Base-by-base conservation (phyloP, 1,140 invertebrate species). In the Temnothorax longispinosus region DNA sequence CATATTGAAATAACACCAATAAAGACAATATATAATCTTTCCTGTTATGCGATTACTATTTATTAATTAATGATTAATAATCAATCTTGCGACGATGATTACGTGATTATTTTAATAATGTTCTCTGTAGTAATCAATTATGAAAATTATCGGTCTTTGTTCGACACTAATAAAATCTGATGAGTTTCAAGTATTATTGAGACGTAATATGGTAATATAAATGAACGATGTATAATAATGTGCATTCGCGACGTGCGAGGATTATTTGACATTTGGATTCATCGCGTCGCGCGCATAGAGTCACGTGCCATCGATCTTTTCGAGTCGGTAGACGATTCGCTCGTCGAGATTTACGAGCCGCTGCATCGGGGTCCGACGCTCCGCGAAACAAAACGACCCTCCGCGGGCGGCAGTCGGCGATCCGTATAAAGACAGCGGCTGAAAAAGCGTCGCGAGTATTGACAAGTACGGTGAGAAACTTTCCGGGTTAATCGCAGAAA, bases 391-490 rank as follows among this genome's bases (percentile, higher is more conserved):
- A 87, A 82, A 88, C 71, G 47, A 35, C 41, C 69, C 38, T 60
- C 27, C 44, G 65, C 52, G 38, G 35, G 47, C 38, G 52, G 35
- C 21, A 35, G 47, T 27, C 56, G 74, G 52, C 44, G 60, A 27
- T 10, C 27, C 32, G 74, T 52, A 86, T 76, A 82, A 77, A 90
- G 84, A 87, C 62, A 60, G 27, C 54, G 50, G 10, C 21, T 47
- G 47, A 90, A 87, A 87, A 90, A 82, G 72, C 41, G 41, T 56
- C 58, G 44, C 32, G 62, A 60, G 71, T 89, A 90, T 90, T 87
- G 89, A 89, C 88, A 89, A 77, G 21, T 32, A 65, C 88, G 85
- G 89, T 90, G 89, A 90, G 89, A 90, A 90, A 90, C 89, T 77
- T 76, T 71, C 10, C 71, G 71, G 71, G 84, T 90, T 89, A 89